phyloP scores from a whole-genome alignment of 2,797 vertebrate genomes.

The Rhabdophis nuchalis region DNA sequence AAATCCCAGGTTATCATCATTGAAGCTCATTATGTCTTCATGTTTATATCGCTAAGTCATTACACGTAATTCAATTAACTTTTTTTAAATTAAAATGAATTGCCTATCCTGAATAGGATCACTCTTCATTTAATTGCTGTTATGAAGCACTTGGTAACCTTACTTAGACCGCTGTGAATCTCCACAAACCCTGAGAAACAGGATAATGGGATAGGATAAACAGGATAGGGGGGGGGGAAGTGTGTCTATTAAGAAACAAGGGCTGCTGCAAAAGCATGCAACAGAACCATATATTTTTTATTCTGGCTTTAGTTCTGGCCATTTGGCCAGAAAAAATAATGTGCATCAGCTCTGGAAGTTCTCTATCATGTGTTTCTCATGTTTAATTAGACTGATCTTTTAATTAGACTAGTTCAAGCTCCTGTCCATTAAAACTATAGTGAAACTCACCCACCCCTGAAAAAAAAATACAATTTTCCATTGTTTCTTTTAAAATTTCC shows the following conservation, averaged over 20 bases:
- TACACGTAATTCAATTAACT: background rate
- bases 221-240: background rate
- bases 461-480: background rate
- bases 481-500: background rate
- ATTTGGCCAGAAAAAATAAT: background rate
- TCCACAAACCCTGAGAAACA: background rate
- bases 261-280: background rate
- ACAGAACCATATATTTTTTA: background rate
- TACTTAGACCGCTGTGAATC: background rate
- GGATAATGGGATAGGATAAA: background rate
- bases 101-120: background rate
- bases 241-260: background rate
- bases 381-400: background rate
- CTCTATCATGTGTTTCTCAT: background rate
- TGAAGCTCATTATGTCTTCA: background rate
- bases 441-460: background rate
- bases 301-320: background rate
- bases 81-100: background rate
- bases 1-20: background rate
- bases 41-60: background rate
- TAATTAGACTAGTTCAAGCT: background rate
- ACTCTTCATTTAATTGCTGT: background rate
- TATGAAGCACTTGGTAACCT: background rate
- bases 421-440: background rate
- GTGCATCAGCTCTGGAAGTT: background rate